Conservation (phyloP, 2,888 invertebrate species). For the Trissonchulus sp. region DNA sequence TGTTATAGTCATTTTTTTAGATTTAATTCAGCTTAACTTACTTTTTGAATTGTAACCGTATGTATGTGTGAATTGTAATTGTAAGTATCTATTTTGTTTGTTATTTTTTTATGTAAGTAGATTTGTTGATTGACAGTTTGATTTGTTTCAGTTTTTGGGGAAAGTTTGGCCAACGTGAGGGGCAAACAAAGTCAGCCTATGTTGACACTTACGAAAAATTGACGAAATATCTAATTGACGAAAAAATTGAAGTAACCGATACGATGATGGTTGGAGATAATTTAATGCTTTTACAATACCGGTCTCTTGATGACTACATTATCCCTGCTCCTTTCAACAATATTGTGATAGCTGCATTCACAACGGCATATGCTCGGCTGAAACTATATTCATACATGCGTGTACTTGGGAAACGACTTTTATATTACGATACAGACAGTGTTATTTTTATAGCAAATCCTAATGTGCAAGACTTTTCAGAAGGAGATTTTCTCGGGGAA, state of each 20-base stretch:
- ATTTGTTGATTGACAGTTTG: too few relatives aligned
- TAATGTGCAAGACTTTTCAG: neutral
- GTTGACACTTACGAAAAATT: neutral
- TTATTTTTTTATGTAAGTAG: too few relatives aligned
- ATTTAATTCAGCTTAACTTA: too few relatives aligned
- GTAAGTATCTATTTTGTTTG: too few relatives aligned
- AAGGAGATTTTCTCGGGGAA: slow-evolving; percentile 4
- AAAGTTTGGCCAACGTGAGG: neutral
- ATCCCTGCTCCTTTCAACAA: too few relatives aligned
- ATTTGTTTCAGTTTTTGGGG: too few relatives aligned
- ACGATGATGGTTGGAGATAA: neutral
- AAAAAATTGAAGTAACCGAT: neutral
- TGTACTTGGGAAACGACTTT: slow-evolving; percentile 42
- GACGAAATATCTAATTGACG: neutral
- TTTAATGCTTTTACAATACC: slow-evolving; percentile 7
- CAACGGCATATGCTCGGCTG: too few relatives aligned
- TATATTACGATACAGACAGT: slow-evolving; percentile 51
- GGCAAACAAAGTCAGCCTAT: neutral
- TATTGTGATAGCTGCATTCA: too few relatives aligned
- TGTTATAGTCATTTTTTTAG: too few relatives aligned
- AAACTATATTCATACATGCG: slow-evolving; percentile 49
- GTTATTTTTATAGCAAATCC: neutral
- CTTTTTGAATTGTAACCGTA: too few relatives aligned
- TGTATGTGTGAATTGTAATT: too few relatives aligned
- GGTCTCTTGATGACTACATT: neutral